Evolutionary conservation across 1,140 invertebrate genomes (phyloP).

Genomic region (Leptoteleia sp.): DNA sequence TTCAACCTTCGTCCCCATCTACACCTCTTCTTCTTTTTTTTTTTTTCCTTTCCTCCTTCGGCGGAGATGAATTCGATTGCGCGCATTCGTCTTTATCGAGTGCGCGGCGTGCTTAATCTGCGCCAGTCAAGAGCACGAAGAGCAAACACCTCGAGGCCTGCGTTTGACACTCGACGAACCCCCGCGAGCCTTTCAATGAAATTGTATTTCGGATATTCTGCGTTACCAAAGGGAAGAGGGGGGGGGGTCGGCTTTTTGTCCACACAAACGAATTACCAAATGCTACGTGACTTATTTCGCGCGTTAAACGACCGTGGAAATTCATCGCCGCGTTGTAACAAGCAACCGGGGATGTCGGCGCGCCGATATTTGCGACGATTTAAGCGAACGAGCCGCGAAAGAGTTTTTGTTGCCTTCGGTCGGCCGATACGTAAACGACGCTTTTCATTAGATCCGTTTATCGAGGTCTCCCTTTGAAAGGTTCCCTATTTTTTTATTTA

Average conservation of each 20-base stretch:
- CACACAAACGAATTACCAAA: conserved; percentile 46
- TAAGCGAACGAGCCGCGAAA: conserved; percentile 17
- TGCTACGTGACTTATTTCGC: conserved; percentile 42
- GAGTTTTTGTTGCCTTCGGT: conserved; percentile 20
- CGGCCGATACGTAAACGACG: too few species aligned
- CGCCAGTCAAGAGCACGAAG: conserved; percentile 46
- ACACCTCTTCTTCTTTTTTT: too few species aligned
- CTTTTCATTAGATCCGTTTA: too few species aligned
- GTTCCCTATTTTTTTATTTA: too few species aligned
- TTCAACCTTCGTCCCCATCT: too few species aligned
- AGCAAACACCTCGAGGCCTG: conserved; percentile 52
- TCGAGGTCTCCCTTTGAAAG: too few species aligned
- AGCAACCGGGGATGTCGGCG: conserved; percentile 27
- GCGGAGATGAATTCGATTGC: conserved; percentile 51
- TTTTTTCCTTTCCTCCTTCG: too few species aligned
- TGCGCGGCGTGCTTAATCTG: conserved; percentile 62
- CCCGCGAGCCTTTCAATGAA: conserved; percentile 19
- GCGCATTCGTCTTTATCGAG: conserved; percentile 53
- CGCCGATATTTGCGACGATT: conserved; percentile 14
- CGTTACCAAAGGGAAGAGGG: too few species aligned
- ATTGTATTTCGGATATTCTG: conserved; percentile 38
- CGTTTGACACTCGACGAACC: conserved; percentile 33
- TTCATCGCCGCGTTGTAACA: conserved; percentile 20
- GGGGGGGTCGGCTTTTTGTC: conserved; percentile 22
- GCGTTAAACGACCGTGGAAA: conserved; percentile 21